These are phyloP conservation scores for Salticus scenicus DNA, from an alignment of 2,888 invertebrate species.

Conservation along the genomic window DNA sequence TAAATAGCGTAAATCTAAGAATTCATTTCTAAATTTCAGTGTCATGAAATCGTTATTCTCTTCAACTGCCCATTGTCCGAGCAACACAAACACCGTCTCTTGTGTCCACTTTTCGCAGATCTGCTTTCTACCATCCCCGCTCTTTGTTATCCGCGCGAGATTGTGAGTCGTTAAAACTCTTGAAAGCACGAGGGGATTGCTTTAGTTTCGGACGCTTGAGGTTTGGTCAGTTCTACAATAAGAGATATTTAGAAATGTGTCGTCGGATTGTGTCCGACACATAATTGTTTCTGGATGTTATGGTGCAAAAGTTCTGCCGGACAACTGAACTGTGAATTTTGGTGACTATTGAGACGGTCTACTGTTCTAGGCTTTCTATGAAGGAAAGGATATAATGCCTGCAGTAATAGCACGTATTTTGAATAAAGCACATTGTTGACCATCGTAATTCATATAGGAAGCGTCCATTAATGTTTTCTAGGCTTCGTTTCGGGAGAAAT, in stretches of 20 bases:
- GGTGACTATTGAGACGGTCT: slow-evolving; percentile 1
- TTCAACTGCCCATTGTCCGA: not conserved
- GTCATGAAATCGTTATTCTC: slow-evolving; percentile 1
- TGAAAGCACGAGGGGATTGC: not conserved
- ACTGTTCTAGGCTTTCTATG: slow-evolving; percentile 10
- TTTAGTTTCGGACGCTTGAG: not conserved
- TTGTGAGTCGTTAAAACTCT: slow-evolving; percentile 13
- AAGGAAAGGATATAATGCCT: not conserved
- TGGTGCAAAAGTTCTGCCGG: not conserved
- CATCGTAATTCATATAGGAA: not conserved
- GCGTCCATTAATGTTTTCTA: not conserved
- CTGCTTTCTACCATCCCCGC: not conserved
- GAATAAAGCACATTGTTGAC: not conserved
- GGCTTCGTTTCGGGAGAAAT: slow-evolving; percentile 5
- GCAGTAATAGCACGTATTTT: not conserved
- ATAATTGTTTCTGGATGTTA: not conserved
- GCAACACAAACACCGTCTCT: not conserved
- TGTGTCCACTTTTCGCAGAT: slow-evolving; percentile 1
- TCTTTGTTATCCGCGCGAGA: not conserved
- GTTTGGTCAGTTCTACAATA: slow-evolving; percentile 19
- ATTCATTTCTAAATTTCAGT: not conserved
- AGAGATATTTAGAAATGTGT: not conserved
- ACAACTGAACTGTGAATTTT: slow-evolving; percentile 17
- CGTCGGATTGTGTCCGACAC: not conserved
- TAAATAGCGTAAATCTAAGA: not conserved